Evolutionary conservation across 2,113 vertebrate species (phyloP).

Genomic region (Stegastes partitus): DNA sequence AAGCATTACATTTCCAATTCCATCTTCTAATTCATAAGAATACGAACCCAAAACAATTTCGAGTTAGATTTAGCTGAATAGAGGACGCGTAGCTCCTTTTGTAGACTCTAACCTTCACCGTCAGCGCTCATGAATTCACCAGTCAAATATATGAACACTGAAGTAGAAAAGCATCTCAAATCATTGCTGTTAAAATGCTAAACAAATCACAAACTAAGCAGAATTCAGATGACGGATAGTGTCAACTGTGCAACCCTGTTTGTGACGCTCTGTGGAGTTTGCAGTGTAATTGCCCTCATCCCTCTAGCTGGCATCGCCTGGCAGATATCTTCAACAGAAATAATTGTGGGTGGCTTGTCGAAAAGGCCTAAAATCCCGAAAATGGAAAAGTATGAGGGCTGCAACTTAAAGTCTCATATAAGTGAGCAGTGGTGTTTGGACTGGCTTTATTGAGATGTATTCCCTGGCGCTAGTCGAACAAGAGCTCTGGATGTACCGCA

Average conservation of each 20-base stretch:
- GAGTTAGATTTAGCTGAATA: constrained; percentile 3
- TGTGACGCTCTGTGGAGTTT: constrained; percentile 27
- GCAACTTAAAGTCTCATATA: constrained; percentile 24
- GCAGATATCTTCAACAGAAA: constrained; percentile 42
- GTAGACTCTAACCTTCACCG: background rate
- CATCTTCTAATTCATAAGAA: background rate
- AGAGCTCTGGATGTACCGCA: constrained; percentile 6
- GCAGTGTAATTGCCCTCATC: constrained; percentile 51
- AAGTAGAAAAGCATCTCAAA: background rate
- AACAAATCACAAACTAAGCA: constrained; percentile 53
- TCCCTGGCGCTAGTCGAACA: constrained; percentile 1
- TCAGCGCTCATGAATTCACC: constrained; percentile 12
- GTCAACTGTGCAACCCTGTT: constrained; percentile 41
- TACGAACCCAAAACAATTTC: constrained; percentile 12
- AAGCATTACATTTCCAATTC: background rate
- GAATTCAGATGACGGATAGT: constrained; percentile 24
- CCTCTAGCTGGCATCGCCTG: constrained; percentile 41
- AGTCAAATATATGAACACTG: background rate
- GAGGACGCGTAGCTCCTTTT: constrained; percentile 15
- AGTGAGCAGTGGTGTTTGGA: constrained; percentile 9
- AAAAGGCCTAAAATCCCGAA: constrained; percentile 33
- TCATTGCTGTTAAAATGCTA: constrained; percentile 40
- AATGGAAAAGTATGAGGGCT: constrained; percentile 35
- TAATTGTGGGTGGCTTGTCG: constrained; percentile 48
- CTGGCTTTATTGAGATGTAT: constrained; percentile 15